These are phyloP conservation scores for Troides aeacus DNA, from an alignment of 2,888 invertebrate species.

Conservation along the genomic window DNA sequence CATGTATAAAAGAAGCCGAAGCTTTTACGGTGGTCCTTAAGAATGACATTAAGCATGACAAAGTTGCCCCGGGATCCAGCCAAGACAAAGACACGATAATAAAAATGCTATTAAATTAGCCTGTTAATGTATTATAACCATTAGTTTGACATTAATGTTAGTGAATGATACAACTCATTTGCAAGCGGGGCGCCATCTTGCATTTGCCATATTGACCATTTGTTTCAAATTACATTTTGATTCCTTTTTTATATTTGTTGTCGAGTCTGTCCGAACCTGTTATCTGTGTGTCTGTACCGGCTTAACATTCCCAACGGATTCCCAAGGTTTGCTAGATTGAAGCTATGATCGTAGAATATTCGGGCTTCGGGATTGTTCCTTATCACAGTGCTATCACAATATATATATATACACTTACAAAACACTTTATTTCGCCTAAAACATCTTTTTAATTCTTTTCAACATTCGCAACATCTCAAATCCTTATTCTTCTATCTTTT, in stretches of 20 bases:
- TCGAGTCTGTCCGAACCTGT: neutral
- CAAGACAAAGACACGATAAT: constrained; percentile 44
- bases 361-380: neutral
- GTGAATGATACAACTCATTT: constrained; percentile 24
- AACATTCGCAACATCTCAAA: too few species aligned
- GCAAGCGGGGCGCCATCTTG: constrained; percentile 15
- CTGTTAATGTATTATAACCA: constrained; percentile 39
- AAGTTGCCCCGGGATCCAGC: constrained; percentile 35
- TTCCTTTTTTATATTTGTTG: constrained; percentile 8
- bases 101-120: constrained; percentile 41
- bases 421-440: too few species aligned
- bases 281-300: too few species aligned
- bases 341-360: neutral
- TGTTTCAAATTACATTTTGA: constrained; percentile 26
- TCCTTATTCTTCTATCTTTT: too few species aligned
- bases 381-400: too few species aligned
- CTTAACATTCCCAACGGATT: neutral
- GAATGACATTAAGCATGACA: constrained; percentile 44
- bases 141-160: constrained; percentile 27
- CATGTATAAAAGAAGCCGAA: constrained; percentile 46
- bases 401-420: too few species aligned
- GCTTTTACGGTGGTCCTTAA: constrained; percentile 54
- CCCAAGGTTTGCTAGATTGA: neutral
- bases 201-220: constrained; percentile 17
- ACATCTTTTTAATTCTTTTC: too few species aligned